Evolutionary conservation across 2,797 vertebrate species (phyloP).

Genomic region (Sparus aurata): DNA sequence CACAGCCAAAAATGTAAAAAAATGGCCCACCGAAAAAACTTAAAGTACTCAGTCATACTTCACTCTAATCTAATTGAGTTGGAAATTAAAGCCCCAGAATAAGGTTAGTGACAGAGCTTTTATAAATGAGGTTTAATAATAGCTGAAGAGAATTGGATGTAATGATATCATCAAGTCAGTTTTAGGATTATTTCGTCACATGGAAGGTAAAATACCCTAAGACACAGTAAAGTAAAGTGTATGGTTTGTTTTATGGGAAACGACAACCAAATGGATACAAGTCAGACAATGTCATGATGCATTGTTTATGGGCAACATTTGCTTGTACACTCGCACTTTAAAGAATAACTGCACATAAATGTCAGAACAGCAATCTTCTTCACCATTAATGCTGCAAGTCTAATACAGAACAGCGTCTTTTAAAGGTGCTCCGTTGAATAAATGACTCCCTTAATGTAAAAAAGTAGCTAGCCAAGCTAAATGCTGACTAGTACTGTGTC

Average conservation of each 20-base stretch:
- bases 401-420: not conserved
- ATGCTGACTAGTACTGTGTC: not conserved
- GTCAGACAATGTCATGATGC: not conserved
- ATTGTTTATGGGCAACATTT: not conserved
- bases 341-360: not conserved
- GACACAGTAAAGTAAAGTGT: conserved; percentile 16
- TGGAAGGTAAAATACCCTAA: conserved; percentile 36
- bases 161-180: conserved; percentile 69
- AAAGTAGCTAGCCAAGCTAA: not conserved
- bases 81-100: conserved; percentile 81
- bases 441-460: not conserved
- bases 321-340: not conserved
- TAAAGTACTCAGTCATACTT: conserved; percentile 75
- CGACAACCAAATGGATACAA: not conserved
- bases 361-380: not conserved
- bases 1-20: conserved; percentile 57
- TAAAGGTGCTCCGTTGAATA: conserved; percentile 2
- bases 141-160: conserved; percentile 75
- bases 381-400: not conserved
- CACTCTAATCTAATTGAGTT: conserved; percentile 78
- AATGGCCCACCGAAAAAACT: conserved; percentile 34
- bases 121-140: conserved; percentile 83
- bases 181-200: conserved; percentile 51
- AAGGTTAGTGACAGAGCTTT: conserved; percentile 79
- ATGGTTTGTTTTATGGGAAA: conserved; percentile 9